Base-by-base conservation (phyloP, 1,140 invertebrate genomes). In the Nymphalis io region DNA sequence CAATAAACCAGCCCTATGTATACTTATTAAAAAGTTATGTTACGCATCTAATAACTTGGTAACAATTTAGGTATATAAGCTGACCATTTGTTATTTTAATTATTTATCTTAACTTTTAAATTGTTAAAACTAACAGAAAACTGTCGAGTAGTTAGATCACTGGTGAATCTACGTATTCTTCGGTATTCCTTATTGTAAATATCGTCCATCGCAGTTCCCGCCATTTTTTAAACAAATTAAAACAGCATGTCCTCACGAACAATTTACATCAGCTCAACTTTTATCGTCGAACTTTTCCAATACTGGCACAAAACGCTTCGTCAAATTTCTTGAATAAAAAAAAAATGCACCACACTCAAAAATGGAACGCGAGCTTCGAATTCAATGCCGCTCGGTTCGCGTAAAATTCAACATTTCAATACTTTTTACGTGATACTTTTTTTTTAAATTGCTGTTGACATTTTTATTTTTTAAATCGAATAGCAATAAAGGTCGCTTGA, bases 101-200 rank as follows among this genome's bases (percentile, higher is more conserved):
- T 16, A 2, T 10, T 48, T 11, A 44, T 11, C 40, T 11, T 39
- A 65, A 65, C 6, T 21, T 33, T 53, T n/a, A 67, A 60, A 59
- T 55, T 65, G 33, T 58, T 21, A 64, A 81, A 78, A 94, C 93
- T 87, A 90, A 94, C 94, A 73, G 93, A 94, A 58, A 93, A 87
- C 78, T 93, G 92, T 74, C 93, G 85, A 57, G 93, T 90, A 69
- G 94, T 93, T 62, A 94, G 91, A 83, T 94, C 94, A 72, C 93
- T 94, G 1, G 94, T 95, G 0, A 95, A 76, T 73, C 94, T 92
- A 64, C 94, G 83, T 42, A 95, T 78, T 74, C 94, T 92, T 48
- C 91, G 92, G 66, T 95, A 95, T 73, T 95, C 95, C 75, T 93
- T 92, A 2, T 93, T 93, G 80, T 95, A 95, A 72, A 89, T 93